These are phyloP conservation scores for Neodiprion pinetum DNA, from an alignment of 1,140 invertebrate species.

Conservation along the genomic window DNA sequence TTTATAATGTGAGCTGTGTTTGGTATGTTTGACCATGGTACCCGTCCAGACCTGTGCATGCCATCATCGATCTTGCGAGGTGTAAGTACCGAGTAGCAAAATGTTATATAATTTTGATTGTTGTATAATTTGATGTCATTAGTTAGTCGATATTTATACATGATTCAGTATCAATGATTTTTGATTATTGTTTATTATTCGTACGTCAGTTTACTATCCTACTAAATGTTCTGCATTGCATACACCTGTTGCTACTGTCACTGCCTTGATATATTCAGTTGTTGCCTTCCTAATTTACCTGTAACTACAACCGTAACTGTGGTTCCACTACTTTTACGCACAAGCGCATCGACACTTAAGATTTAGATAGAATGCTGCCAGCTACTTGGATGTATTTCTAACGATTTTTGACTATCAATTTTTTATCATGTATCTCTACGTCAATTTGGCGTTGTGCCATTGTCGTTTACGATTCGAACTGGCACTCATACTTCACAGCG, in stretches of 20 bases:
- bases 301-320: not conserved
- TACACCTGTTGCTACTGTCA: not conserved
- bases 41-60: conserved; percentile 78
- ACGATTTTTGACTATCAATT: not conserved
- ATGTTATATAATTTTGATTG: not conserved
- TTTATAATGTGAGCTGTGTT: conserved; percentile 38
- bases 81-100: conserved; percentile 76
- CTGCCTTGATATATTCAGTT: not conserved
- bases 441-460: no score
- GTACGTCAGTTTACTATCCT: conserved; percentile 5
- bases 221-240: not conserved
- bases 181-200: conserved; percentile 6
- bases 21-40: conserved; percentile 52
- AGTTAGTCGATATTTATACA: not conserved
- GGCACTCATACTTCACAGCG: no score
- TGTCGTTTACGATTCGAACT: no score
- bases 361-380: conserved; percentile 17
- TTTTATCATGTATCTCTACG: no score
- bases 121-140: no score
- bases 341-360: conserved; percentile 36
- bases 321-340: not conserved
- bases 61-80: conserved; percentile 81
- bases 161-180: conserved; percentile 12
- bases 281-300: not conserved
- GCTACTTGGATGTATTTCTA: not conserved